Percentiles rank a stretch among this genome's conserved stretches.
Conservation (phyloP, 2,888 invertebrate species). For the Geophilus truncorum region DNA sequence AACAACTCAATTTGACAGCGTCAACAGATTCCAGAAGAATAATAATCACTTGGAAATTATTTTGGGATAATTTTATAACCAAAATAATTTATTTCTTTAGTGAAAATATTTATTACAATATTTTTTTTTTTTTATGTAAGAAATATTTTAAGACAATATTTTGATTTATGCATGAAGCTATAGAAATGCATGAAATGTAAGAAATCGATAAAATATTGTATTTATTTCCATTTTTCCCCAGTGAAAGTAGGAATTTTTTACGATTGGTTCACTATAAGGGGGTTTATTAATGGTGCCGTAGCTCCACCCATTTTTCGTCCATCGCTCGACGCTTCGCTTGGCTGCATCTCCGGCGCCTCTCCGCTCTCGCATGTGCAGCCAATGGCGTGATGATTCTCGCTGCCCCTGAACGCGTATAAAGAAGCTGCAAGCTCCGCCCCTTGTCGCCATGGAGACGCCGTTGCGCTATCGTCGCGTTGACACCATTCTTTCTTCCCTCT, state of each 20-base stretch:
- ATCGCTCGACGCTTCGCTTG: constrained; percentile 23
- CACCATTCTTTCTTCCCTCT: neutral
- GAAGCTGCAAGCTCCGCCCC: neutral
- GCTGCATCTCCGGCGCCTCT: constrained; percentile 6
- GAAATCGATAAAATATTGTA: neutral
- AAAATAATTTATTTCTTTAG: neutral
- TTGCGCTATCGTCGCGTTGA: constrained; percentile 15
- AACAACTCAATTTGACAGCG: neutral
- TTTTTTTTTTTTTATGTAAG: too few species aligned
- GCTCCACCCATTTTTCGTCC: constrained; percentile 19
- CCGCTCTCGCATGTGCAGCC: constrained; percentile 11
- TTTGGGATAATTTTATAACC: too few species aligned
- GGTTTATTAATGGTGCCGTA: constrained; percentile 1
- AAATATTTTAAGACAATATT: too few species aligned
- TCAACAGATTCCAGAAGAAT: neutral
- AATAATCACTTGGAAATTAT: neutral
- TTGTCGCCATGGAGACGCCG: constrained; percentile 25
- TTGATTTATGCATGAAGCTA: too few species aligned
- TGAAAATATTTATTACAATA: too few species aligned
- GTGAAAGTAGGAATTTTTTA: neutral
- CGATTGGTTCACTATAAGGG: neutral
- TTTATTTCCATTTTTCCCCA: neutral
- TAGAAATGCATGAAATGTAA: too few species aligned
- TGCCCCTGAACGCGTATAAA: neutral
- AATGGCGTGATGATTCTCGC: constrained; percentile 21